A percentile compares a stretch with the other conserved stretches of the same genome.
These are phyloP conservation scores for Apodemia mormo DNA, from an alignment of 2,888 invertebrate species.

Conservation along the genomic window DNA sequence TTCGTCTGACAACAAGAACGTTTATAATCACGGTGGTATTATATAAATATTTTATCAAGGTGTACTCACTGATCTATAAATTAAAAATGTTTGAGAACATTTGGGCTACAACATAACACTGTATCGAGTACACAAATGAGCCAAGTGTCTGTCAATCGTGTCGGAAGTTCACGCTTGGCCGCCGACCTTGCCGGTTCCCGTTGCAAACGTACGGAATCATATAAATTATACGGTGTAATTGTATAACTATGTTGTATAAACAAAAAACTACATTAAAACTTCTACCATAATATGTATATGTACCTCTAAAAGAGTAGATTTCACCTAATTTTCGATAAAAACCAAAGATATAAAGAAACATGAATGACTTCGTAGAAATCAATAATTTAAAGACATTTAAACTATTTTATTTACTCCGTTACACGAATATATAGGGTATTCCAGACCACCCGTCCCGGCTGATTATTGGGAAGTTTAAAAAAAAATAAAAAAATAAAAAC, in stretches of 20 bases:
- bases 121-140: constrained; percentile 13
- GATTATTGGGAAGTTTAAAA: no score
- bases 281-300: not conserved
- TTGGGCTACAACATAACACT: not conserved
- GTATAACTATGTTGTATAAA: constrained; percentile 4
- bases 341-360: not conserved
- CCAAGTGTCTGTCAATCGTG: constrained; percentile 55
- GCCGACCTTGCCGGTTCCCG: constrained; percentile 51
- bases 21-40: no score
- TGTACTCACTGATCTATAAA: not conserved
- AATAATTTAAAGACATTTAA: not conserved
- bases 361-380: not conserved
- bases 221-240: constrained; percentile 9
- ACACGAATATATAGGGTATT: no score
- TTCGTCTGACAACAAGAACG: not conserved
- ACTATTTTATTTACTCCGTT: not conserved
- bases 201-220: constrained; percentile 17
- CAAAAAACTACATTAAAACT: not conserved
- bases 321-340: not conserved
- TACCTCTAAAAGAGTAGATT: not conserved
- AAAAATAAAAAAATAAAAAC: no score
- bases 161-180: constrained; percentile 72
- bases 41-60: not conserved
- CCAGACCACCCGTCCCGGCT: no score
- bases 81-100: not conserved